Base-by-base conservation (phyloP, 2,888 invertebrate species). In the Drosophila prolongata region DNA sequence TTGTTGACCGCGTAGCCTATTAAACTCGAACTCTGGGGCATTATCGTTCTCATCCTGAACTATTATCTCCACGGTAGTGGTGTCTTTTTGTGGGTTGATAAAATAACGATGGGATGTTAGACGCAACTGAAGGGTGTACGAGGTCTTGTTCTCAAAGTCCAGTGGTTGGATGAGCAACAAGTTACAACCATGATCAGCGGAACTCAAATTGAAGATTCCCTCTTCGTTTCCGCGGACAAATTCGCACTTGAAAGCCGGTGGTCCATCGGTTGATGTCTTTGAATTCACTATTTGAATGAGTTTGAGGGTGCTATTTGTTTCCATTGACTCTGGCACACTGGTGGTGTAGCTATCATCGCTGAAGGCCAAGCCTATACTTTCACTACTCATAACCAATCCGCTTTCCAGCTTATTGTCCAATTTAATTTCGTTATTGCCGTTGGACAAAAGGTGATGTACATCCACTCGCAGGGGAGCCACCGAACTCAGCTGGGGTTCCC, bases 11-110 rank as follows among this genome's bases (percentile, higher is more conserved):
- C 93, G 92, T 57, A 93, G 92, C 13, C 94, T 94, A 1, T 96
- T 95, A 84, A 95, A 96, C 0, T 95, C 92, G 90, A 98, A 98
- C 79, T 94, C 94, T 0, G 98, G 98, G 0, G 94, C 94, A 91
- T 98, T 98, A 90, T 98, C 98, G 90, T 98, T 98, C 1, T 97
- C 95, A 91, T 98, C 98, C 67, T 92, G 92, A 1, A 98, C 95
- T 75, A 96, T 95, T 0, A 98, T 95, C 75, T 96, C 95, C 0
- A 98, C 94, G 81, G 94, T 94, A 0, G 97, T 95, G 24, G 94
- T 94, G 80, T 95, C 96, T 75, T 94, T 95, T 43, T 95, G 95
- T 0, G 95, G 95, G 91, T 97, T 97, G 30, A 97, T 95, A 6
- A 96, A 94, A 2, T 97, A 97, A 74, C 96, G 95, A 34, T 96